Conservation (phyloP, 2,888 invertebrate genomes). For the Synanthedon tipuliformis region DNA sequence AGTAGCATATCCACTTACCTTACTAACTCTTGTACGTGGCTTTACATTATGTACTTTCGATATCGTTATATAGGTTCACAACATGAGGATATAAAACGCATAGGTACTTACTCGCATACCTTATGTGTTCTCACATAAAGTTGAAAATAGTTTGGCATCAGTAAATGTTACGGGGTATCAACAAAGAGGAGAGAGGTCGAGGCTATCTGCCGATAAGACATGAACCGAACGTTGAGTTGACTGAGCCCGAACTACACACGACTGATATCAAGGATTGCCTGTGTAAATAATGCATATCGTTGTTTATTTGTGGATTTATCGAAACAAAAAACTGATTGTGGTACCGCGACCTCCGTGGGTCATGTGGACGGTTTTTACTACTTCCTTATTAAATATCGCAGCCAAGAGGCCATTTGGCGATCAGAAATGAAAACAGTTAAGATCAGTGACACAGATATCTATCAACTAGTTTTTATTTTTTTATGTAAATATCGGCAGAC, state of each 20-base stretch:
- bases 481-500: no score
- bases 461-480: no score
- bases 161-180: conserved; percentile 6
- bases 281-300: conserved; percentile 1
- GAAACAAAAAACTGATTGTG: not conserved
- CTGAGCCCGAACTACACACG: conserved; percentile 37
- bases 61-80: conserved; percentile 33
- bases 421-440: no score
- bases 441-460: no score
- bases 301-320: not conserved
- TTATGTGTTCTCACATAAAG: conserved; percentile 16
- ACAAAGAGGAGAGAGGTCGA: conserved; percentile 48
- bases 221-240: conserved; percentile 37
- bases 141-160: conserved; percentile 8
- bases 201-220: conserved; percentile 54
- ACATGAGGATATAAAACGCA: conserved; percentile 30
- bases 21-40: not conserved
- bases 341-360: not conserved
- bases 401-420: no score
- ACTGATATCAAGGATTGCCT: conserved; percentile 10
- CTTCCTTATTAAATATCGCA: no score
- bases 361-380: not conserved
- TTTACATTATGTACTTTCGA: conserved; percentile 20
- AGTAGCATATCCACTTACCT: not conserved
- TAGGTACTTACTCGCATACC: conserved; percentile 7